These are phyloP conservation scores for Madoqua kirkii DNA, from an alignment of 2,113 vertebrate genomes.

Conservation along the genomic window DNA sequence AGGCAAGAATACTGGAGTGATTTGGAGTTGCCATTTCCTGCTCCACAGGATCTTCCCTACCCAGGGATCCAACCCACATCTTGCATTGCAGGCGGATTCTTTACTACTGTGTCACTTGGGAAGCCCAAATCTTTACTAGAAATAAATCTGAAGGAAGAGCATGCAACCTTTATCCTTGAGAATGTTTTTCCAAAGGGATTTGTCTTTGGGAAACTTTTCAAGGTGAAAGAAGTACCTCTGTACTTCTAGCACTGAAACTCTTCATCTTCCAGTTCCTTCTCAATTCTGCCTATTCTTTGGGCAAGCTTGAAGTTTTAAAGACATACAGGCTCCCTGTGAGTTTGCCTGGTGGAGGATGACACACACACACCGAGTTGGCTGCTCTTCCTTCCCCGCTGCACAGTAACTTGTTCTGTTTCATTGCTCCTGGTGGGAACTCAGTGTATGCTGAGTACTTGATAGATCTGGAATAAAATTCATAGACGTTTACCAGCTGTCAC, in stretches of 20 bases:
- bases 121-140: background rate
- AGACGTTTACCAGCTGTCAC: background rate
- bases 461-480: background rate
- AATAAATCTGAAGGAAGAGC: background rate
- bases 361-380: background rate
- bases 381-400: background rate
- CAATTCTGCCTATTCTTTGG: background rate
- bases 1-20: background rate
- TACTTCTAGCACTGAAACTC: background rate
- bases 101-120: background rate
- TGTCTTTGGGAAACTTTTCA: background rate
- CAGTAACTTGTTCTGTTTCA: background rate
- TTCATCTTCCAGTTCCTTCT: background rate
- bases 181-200: background rate
- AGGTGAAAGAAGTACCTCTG: background rate
- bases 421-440: background rate
- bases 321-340: background rate
- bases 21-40: background rate
- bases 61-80: background rate
- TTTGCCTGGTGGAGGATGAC: background rate
- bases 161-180: background rate
- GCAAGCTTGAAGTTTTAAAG: conserved; percentile 24
- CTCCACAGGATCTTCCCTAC: background rate
- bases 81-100: background rate
- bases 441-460: background rate